A percentile compares a stretch with the other conserved stretches of the same genome.
phyloP scores from a whole-genome alignment of 2,797 vertebrate genomes.

The Antennarius maculatus region DNA sequence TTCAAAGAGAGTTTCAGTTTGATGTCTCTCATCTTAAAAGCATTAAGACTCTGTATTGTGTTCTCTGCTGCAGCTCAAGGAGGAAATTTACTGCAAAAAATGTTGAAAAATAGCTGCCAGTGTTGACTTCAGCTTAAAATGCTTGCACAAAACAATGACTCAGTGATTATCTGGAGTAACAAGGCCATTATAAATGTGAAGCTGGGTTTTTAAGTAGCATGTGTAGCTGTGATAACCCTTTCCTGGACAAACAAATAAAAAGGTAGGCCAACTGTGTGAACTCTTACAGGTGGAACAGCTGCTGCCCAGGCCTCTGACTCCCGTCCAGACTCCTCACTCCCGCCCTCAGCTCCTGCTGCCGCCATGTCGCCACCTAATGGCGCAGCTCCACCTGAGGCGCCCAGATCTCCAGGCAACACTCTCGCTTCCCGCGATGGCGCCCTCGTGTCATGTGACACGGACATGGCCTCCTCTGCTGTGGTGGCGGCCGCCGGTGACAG shows the following conservation, averaged over 20 bases:
- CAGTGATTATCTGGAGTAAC: background rate
- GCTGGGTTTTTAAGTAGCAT: background rate
- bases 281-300: constrained; percentile 87
- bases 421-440: constrained; percentile 55
- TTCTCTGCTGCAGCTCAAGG: no score
- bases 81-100: no score
- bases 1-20: background rate
- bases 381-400: constrained; percentile 64
- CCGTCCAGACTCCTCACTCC: constrained; percentile 76
- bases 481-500: constrained; percentile 88
- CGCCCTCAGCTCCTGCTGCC: constrained; percentile 65
- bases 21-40: no score
- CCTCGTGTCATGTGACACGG: constrained; percentile 75
- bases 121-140: no score
- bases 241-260: background rate
- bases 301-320: constrained; percentile 89
- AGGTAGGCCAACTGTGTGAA: background rate
- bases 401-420: constrained; percentile 75
- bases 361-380: constrained; percentile 74
- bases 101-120: no score
- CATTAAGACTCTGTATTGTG: no score
- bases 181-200: constrained; percentile 1
- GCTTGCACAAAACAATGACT: no score
- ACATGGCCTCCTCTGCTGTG: constrained; percentile 91
- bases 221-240: background rate